phyloP scores from a whole-genome alignment of 1,140 invertebrate species.

The Parapsyche elsis region DNA sequence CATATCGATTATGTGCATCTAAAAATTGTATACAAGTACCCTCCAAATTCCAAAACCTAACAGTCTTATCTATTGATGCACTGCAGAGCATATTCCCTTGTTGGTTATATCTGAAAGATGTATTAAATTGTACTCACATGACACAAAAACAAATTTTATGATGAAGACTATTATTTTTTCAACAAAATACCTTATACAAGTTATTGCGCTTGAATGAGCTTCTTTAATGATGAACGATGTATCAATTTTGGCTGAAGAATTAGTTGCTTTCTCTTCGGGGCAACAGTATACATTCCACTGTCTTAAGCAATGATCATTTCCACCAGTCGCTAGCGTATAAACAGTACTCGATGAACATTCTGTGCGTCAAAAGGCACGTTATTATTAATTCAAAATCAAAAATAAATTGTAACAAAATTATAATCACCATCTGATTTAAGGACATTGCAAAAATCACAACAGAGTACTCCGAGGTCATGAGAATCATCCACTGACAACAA shows the following conservation, averaged over 20 bases:
- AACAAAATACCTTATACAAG: constrained; percentile 64
- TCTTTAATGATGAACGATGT: constrained; percentile 58
- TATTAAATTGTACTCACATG: neutral
- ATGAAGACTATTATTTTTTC: neutral
- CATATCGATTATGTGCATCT: constrained; percentile 75
- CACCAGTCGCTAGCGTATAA: constrained; percentile 75
- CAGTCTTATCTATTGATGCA: constrained; percentile 76
- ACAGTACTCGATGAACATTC: constrained; percentile 46
- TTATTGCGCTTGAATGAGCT: constrained; percentile 69
- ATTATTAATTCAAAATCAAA: constrained; percentile 22
- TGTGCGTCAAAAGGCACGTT: constrained; percentile 19
- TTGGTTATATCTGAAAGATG: constrained; percentile 66
- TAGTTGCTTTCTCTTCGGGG: constrained; percentile 6
- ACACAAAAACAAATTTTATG: no score
- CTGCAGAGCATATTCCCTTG: constrained; percentile 73
- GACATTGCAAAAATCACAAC: constrained; percentile 71
- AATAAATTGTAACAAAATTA: constrained; percentile 25
- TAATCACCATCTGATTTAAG: constrained; percentile 59
- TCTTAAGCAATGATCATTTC: constrained; percentile 79
- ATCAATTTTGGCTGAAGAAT: constrained; percentile 56
- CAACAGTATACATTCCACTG: constrained; percentile 69
- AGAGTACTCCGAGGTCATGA: constrained; percentile 80
- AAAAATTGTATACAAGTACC: constrained; percentile 62
- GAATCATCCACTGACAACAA: constrained; percentile 71
- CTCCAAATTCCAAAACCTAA: constrained; percentile 76